Evolutionary conservation across 2,797 vertebrate species (phyloP), one percentile per base, ranked within the genome.

Genomic region (Hafferia zeledoni): DNA sequence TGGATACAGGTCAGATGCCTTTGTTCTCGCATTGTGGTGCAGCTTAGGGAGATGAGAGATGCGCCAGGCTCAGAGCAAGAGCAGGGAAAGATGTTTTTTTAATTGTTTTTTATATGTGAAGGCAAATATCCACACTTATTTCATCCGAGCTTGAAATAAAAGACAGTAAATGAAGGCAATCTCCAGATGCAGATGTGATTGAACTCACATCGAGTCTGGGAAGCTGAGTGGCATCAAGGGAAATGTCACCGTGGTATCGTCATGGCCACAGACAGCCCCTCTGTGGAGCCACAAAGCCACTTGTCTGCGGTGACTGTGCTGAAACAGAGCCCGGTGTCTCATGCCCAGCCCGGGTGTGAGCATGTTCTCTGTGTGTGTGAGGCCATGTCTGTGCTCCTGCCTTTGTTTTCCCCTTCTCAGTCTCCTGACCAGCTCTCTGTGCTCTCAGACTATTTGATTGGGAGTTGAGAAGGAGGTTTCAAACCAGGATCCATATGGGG

Each of bases 1-100:
- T 96, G 95, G 96, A 94, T 94, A 97, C 96, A 90, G 95, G 96
- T 96, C 96, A 95, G 94, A 94, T 96, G 96, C 96, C 95, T 97
- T 96, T 97, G 95, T 97, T 97, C 95, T 96, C 80, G 0, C 70
- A 57, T 82, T 53, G 86, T 89, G 94, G 63, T 86, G 68, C 81
- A 91, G 94, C 94, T 96, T 87, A 93, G 93, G 94, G 94, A 92
- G 93, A 95, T 94, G 95, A 96, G 94, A 87, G 94, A 95, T 71
- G 80, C 11, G 1, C 89, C 89, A 44, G 82, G 76, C 91, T 71
- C 57, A 14, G 84, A 90, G 92, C 87, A 31, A 35, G 46, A 61
- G 16, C 76, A 52, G 77, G 67, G 39, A 3, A 47, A 82, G 75
- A 88, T 67, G 83, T 28, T 13, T 18, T 20, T 82, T 90, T 63